Evolutionary conservation across 2,888 invertebrate species (phyloP).

Genomic region (Aphidoletes aphidimyza): DNA sequence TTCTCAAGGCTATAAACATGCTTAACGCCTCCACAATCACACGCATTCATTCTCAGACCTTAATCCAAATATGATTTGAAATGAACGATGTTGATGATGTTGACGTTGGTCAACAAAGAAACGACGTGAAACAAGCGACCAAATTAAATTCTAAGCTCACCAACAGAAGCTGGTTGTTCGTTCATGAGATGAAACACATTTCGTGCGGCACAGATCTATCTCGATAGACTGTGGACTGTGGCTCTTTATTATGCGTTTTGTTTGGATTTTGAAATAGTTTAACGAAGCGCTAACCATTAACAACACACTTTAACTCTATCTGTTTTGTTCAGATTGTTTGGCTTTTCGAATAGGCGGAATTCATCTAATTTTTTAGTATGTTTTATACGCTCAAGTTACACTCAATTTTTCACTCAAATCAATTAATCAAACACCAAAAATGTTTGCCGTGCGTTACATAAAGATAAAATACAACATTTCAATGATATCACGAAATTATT

Average conservation of each 20-base stretch:
- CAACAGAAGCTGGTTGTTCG: conserved; percentile 4
- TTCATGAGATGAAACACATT: not conserved
- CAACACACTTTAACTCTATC: not conserved
- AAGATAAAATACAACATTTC: not conserved
- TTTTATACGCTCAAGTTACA: no score
- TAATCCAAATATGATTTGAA: not conserved
- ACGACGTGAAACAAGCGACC: not conserved
- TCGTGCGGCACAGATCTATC: not conserved
- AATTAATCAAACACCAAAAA: conserved; percentile 22
- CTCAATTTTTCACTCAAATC: not conserved
- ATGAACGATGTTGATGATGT: not conserved
- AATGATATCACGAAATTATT: not conserved
- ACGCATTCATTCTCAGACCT: not conserved
- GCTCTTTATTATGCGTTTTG: not conserved
- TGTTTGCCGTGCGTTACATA: not conserved
- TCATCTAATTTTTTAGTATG: conserved; percentile 19
- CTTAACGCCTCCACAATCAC: conserved; percentile 26
- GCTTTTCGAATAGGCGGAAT: conserved; percentile 1
- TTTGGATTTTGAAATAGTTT: conserved; percentile 9
- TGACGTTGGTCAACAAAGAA: not conserved
- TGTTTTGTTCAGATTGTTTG: not conserved
- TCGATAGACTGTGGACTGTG: no score
- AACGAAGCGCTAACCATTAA: conserved; percentile 23
- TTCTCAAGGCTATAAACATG: conserved; percentile 44
- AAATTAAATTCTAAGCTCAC: not conserved